A percentile compares a stretch with the other conserved stretches of the same genome.
Conservation (phyloP, 2,797 vertebrate genomes). For the Silurus lanzhouensis region DNA sequence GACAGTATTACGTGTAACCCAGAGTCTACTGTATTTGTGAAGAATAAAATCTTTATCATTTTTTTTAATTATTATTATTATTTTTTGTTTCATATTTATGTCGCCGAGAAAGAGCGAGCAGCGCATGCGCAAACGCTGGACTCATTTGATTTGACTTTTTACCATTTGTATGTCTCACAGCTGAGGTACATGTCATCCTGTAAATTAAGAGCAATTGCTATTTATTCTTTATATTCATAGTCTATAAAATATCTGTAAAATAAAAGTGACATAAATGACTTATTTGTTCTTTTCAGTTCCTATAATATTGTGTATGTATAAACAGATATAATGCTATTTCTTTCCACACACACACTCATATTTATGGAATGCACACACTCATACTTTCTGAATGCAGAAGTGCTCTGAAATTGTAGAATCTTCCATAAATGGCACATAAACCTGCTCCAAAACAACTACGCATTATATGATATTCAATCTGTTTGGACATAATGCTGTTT, state of each 20-base stretch:
- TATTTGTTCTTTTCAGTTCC: background rate
- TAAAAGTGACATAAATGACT: constrained; percentile 33
- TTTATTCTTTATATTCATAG: constrained; percentile 81
- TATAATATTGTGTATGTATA: background rate
- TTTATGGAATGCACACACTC: background rate
- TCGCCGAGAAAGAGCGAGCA: constrained; percentile 46
- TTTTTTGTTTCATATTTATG: constrained; percentile 70
- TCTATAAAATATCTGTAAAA: constrained; percentile 68
- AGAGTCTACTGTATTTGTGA: constrained; percentile 76
- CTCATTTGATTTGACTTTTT: background rate
- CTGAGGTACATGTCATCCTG: constrained; percentile 62
- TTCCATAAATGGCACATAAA: too few species aligned
- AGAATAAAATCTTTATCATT: constrained; percentile 65
- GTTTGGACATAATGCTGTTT: too few species aligned
- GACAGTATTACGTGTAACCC: constrained; percentile 74
- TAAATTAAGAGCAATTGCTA: constrained; percentile 77
- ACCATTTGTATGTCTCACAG: constrained; percentile 40
- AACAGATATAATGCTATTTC: background rate
- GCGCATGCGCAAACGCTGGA: constrained; percentile 29
- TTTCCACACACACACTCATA: background rate
- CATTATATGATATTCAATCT: too few species aligned
- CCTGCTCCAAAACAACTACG: too few species aligned
- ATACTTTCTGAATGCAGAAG: background rate
- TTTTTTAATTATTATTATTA: too few species aligned
- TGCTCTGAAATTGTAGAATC: too few species aligned